Conservation (phyloP, 2,797 vertebrate species). For the Mus spretus region DNA sequence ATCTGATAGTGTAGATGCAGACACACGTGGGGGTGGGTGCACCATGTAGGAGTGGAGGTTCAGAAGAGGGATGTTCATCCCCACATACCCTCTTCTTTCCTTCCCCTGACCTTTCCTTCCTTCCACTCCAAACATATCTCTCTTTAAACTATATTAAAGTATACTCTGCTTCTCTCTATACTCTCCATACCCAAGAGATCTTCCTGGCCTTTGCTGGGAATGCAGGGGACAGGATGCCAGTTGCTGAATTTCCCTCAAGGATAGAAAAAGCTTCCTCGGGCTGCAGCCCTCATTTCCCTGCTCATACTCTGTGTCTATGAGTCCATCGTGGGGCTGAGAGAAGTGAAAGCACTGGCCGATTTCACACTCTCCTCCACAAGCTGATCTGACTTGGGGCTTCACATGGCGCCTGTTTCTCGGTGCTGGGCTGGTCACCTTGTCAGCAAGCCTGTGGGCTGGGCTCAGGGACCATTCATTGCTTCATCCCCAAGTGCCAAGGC, state of each 20-base stretch:
- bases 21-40: fast-evolving
- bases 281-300: neutral
- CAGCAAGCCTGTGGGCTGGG: neutral
- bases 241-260: fast-evolving
- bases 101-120: neutral
- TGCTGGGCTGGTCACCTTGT: neutral
- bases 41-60: fast-evolving
- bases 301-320: neutral
- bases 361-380: neutral
- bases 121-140: neutral
- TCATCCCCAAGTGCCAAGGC: neutral
- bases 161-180: neutral
- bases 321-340: neutral
- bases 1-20: neutral
- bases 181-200: neutral
- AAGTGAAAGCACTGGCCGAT: too few species aligned
- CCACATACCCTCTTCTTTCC: neutral
- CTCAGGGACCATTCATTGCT: neutral
- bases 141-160: neutral
- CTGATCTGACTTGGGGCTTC: neutral
- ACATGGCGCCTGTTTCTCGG: fast-evolving
- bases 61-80: neutral
- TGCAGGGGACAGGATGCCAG: neutral
- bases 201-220: neutral
- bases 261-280: neutral